Percentiles rank a stretch among this genome's conserved stretches.
Conservation (phyloP, 1,140 invertebrate genomes). For the Drosophila dunni region DNA sequence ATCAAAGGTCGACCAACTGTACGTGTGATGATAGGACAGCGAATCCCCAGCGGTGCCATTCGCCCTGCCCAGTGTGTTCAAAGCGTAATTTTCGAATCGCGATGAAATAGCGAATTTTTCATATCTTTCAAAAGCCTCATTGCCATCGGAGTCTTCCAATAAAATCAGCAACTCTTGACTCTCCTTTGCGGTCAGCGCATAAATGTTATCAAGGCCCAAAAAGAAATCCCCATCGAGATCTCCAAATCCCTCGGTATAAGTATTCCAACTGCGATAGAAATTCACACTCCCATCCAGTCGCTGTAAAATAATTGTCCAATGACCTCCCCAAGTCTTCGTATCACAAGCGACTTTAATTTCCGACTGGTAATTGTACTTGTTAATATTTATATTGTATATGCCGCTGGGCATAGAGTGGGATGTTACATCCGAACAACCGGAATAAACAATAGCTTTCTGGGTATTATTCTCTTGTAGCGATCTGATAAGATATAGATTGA, state of each 20-base stretch:
- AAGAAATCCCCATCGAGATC: constrained; percentile 1
- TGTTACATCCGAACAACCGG: neutral
- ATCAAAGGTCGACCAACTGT: neutral
- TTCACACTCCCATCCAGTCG: neutral
- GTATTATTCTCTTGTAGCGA: neutral
- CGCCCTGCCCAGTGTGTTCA: neutral
- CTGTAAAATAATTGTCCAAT: neutral
- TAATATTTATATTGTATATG: neutral
- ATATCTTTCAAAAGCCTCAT: neutral
- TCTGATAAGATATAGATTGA: neutral
- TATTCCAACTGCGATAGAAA: neutral
- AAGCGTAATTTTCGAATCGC: neutral
- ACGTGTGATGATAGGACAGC: neutral
- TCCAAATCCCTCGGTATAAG: neutral
- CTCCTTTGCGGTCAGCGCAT: neutral
- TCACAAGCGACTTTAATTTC: constrained; percentile 1
- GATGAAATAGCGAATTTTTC: constrained; percentile 5
- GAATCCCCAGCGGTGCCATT: constrained; percentile 1
- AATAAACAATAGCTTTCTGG: neutral
- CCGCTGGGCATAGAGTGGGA: neutral
- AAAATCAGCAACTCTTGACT: constrained; percentile 4
- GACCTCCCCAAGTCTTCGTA: constrained; percentile 7
- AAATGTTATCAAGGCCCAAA: neutral
- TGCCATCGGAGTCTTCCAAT: neutral
- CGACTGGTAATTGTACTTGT: neutral